Evolutionary conservation across 2,113 vertebrate genomes (phyloP).

Genomic region (Heloderma charlesbogerti): DNA sequence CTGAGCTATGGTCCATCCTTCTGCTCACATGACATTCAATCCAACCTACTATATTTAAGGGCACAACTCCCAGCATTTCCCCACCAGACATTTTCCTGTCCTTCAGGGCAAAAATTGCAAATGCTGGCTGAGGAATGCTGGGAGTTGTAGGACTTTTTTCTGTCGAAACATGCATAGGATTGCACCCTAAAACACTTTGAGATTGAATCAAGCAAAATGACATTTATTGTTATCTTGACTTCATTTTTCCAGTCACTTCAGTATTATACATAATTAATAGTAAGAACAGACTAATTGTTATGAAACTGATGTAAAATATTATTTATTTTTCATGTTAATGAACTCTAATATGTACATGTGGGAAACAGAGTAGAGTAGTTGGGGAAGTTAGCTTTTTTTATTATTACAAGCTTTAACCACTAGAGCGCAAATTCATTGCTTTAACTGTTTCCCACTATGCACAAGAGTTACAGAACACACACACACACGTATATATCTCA

Average conservation of each 20-base stretch:
- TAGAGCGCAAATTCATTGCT: background rate
- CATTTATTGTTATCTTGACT: constrained; percentile 44
- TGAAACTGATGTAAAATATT: background rate
- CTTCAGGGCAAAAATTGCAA: no score
- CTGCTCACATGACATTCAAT: background rate
- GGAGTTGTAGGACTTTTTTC: no score
- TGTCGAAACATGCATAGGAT: no score
- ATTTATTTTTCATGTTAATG: background rate
- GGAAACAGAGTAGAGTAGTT: background rate
- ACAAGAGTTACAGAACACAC: background rate
- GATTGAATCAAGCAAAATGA: constrained; percentile 24
- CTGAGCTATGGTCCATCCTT: no score
- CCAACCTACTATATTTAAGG: background rate
- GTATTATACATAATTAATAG: background rate
- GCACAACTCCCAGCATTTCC: no score
- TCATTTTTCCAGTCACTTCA: constrained; percentile 1
- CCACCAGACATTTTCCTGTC: no score
- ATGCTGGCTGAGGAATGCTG: no score
- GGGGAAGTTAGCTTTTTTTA: background rate
- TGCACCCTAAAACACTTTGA: background rate
- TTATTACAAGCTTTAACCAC: background rate
- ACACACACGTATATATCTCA: background rate
- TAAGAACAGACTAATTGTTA: background rate
- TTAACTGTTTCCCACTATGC: background rate
- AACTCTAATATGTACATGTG: background rate